Conservation (phyloP, 2,888 invertebrate species). For the Pyrocoelia pectoralis region DNA sequence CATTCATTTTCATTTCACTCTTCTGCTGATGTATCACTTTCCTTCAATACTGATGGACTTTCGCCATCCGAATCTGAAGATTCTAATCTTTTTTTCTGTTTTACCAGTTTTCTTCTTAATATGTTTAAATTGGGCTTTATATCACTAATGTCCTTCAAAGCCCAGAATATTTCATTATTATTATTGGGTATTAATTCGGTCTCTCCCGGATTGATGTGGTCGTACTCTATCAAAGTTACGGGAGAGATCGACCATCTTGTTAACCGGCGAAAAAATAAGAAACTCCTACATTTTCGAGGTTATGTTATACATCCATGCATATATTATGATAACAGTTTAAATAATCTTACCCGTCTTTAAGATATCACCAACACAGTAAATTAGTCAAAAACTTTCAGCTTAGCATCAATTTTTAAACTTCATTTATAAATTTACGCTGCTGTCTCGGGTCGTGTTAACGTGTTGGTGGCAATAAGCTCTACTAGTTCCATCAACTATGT, state of each 20-base stretch:
- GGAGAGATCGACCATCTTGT: slow-evolving; percentile 3
- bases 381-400: background rate
- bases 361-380: background rate
- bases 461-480: background rate
- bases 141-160: background rate
- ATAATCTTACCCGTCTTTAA: too few species aligned
- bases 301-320: slow-evolving; percentile 5
- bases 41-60: too few species aligned
- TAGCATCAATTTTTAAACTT: background rate
- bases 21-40: too few species aligned
- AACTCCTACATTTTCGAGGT: slow-evolving; percentile 1
- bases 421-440: background rate
- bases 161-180: background rate
- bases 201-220: slow-evolving; percentile 8
- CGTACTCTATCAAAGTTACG: background rate
- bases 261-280: background rate
- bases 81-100: slow-evolving; percentile 3
- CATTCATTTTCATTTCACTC: too few species aligned
- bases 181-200: background rate
- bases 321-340: background rate
- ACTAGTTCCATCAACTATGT: background rate
- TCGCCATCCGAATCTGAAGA: too few species aligned
- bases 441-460: background rate
- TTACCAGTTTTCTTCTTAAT: slow-evolving; percentile 2
- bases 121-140: background rate